Evolutionary conservation across 2,888 invertebrate genomes (phyloP).

Genomic region (Platerodrilus igneus): DNA sequence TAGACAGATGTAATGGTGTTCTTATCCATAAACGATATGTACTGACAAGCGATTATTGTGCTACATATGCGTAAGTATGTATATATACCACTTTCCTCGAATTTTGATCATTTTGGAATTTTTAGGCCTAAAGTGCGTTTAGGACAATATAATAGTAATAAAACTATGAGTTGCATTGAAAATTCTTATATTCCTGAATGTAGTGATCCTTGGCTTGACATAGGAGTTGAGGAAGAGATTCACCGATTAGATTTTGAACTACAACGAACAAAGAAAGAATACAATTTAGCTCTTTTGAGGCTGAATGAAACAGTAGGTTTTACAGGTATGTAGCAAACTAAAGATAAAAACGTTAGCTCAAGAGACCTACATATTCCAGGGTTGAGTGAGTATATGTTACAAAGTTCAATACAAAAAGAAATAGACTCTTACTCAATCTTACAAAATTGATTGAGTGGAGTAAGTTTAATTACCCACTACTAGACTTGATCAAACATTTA

Average conservation of each 20-base stretch:
- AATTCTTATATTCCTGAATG: constrained; percentile 5
- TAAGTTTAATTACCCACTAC: too few species aligned
- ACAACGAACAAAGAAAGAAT: neutral
- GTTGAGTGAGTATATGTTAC: too few species aligned
- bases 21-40: constrained; percentile 7
- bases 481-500: too few species aligned
- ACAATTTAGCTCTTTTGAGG: constrained; percentile 6
- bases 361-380: too few species aligned
- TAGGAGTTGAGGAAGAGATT: constrained; percentile 5
- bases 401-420: too few species aligned
- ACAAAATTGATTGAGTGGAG: too few species aligned
- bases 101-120: too few species aligned
- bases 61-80: constrained; percentile 4
- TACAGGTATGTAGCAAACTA: constrained; percentile 7
- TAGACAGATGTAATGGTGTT: constrained; percentile 9
- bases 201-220: constrained; percentile 2
- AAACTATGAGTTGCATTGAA: constrained; percentile 1
- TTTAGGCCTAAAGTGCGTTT: constrained; percentile 3
- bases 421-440: too few species aligned
- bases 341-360: too few species aligned
- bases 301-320: neutral
- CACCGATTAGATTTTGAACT: neutral
- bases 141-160: constrained; percentile 5
- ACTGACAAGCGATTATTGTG: constrained; percentile 6
- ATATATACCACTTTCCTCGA: neutral